Evolutionary conservation across 2,888 invertebrate genomes (phyloP).

Genomic region (Alloplasta piceator): DNA sequence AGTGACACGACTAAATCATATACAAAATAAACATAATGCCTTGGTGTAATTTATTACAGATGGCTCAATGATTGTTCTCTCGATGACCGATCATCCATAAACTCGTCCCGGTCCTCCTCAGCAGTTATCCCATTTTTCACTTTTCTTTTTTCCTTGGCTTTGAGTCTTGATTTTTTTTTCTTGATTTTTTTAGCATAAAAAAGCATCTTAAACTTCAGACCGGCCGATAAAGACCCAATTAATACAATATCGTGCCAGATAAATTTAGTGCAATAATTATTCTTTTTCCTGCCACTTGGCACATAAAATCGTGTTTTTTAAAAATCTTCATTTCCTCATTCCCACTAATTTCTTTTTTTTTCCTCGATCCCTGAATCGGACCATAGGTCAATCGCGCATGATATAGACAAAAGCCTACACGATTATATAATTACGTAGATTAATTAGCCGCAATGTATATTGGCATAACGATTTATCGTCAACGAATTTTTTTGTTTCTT

Average conservation of each 20-base stretch:
- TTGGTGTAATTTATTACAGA: slow-evolving; percentile 81
- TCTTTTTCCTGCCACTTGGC: slow-evolving; percentile 42
- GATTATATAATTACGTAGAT: slow-evolving; percentile 40
- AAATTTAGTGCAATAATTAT: slow-evolving; percentile 72
- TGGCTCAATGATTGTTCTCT: slow-evolving; percentile 74
- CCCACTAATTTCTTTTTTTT: slow-evolving; percentile 26
- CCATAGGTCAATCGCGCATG: slow-evolving; percentile 46
- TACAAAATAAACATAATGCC: slow-evolving; percentile 76
- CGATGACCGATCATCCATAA: slow-evolving; percentile 68
- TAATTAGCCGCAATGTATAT: slow-evolving; percentile 56
- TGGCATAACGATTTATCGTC: slow-evolving; percentile 51
- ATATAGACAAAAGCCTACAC: slow-evolving; percentile 39
- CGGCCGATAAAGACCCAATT: slow-evolving; percentile 66
- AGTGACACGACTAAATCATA: slow-evolving; percentile 80
- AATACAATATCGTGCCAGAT: slow-evolving; percentile 44
- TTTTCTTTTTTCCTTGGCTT: slow-evolving; percentile 40
- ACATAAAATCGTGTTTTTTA: slow-evolving; percentile 9
- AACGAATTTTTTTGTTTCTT: slow-evolving; percentile 24
- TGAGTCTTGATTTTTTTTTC: slow-evolving; percentile 50
- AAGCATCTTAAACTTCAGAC: slow-evolving; percentile 71
- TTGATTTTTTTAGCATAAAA: slow-evolving; percentile 63
- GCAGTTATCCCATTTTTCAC: slow-evolving; percentile 17
- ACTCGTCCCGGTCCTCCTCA: slow-evolving; percentile 58
- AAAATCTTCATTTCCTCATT: slow-evolving; percentile 27
- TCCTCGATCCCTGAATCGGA: slow-evolving; percentile 32